Conservation (phyloP, 1,140 invertebrate species). For the Pseudomyrmex concolor region DNA sequence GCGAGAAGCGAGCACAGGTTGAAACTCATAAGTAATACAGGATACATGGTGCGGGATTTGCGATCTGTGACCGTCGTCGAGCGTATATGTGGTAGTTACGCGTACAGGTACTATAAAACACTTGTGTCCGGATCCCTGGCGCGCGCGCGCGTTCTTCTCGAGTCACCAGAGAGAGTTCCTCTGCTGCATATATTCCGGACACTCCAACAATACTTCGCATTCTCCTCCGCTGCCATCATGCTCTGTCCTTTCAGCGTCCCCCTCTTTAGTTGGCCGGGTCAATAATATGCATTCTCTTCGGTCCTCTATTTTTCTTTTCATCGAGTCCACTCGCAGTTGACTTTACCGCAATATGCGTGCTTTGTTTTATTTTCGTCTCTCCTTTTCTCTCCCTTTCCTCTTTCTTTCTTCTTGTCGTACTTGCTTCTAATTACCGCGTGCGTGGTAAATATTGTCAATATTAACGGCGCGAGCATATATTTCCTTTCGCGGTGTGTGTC, state of each 20-base stretch:
- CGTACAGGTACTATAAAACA: conserved; percentile 48
- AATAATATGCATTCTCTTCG: conserved; percentile 18
- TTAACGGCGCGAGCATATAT: conserved; percentile 24
- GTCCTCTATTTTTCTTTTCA: neutral
- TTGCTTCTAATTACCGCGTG: neutral
- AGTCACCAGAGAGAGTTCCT: conserved; percentile 9
- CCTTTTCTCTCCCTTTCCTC: neutral
- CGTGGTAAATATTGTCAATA: conserved; percentile 47
- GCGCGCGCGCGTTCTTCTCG: conserved; percentile 5
- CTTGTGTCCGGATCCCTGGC: conserved; percentile 2
- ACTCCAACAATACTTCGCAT: conserved; percentile 14
- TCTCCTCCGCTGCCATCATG: conserved; percentile 8
- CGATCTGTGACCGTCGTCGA: conserved; percentile 13
- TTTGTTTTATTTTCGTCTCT: neutral
- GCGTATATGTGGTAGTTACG: conserved; percentile 18
- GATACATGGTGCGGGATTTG: conserved; percentile 30
- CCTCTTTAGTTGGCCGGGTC: conserved; percentile 4
- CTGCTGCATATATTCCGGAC: neutral
- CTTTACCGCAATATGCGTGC: neutral
- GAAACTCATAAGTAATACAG: conserved; percentile 74
- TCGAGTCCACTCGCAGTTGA: neutral
- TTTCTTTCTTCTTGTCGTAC: neutral
- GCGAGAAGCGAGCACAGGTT: conserved; percentile 70
- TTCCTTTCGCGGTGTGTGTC: conserved; percentile 11
- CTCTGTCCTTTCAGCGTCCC: neutral